Percentiles rank a stretch among this genome's conserved stretches.
phyloP scores from a whole-genome alignment of 2,888 invertebrate genomes.

The Ptilodon capucinus region DNA sequence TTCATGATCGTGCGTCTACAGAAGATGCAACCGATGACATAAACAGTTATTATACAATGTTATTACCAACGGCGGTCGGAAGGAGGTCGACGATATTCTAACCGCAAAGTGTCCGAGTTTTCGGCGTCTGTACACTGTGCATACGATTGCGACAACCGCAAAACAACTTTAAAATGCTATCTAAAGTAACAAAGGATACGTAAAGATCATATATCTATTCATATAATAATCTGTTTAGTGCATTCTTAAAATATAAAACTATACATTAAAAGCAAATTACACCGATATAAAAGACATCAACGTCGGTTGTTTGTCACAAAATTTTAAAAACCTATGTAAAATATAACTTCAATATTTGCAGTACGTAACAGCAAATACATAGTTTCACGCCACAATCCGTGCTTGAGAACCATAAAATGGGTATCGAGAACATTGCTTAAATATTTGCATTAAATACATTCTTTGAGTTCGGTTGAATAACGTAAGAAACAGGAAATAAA shows the following conservation, averaged over 20 bases:
- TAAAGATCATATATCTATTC: background rate
- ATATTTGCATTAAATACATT: slow-evolving; percentile 4
- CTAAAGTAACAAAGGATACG: background rate
- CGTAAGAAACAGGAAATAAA: slow-evolving; percentile 23
- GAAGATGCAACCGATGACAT: slow-evolving; percentile 9
- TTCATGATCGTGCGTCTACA: background rate
- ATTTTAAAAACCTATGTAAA: slow-evolving; percentile 8
- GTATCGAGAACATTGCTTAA: slow-evolving; percentile 11
- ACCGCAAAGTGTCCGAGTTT: slow-evolving; percentile 8
- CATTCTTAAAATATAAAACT: no score
- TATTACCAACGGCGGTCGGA: slow-evolving; percentile 8
- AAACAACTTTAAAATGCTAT: background rate
- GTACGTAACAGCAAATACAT: slow-evolving; percentile 23
- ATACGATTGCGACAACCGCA: background rate
- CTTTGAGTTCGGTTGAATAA: slow-evolving; percentile 20
- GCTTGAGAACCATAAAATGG: slow-evolving; percentile 17
- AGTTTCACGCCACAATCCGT: slow-evolving; percentile 22
- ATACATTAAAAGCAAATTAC: background rate
- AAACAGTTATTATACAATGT: slow-evolving; percentile 23
- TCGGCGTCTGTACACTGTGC: slow-evolving; percentile 9
- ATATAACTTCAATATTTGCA: slow-evolving; percentile 19
- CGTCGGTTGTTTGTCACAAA: background rate
- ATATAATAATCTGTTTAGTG: no score
- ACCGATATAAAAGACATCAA: background rate
- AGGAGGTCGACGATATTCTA: slow-evolving; percentile 17